Evolutionary conservation across 2,888 invertebrate genomes (phyloP), one percentile per base, ranked within the genome.

Genomic region (Lasioglossum vierecki): DNA sequence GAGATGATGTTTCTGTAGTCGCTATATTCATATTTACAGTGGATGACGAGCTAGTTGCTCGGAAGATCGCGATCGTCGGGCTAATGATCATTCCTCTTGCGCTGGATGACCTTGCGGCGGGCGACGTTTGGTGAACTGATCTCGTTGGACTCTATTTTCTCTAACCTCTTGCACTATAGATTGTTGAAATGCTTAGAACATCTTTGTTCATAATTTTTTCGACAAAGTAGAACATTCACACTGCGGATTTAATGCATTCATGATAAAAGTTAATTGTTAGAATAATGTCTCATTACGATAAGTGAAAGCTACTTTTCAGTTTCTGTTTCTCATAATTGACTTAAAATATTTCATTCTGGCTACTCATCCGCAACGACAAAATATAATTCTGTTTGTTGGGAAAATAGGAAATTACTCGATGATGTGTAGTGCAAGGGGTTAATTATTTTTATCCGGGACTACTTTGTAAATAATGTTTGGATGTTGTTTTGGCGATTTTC

Each of bases 1-100:
- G 63, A 63, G 30, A 63, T 44, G 13, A 63, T 22, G 30, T 63
- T 63, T 44, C 30, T 30, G 63, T 63, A 63, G 63, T 30, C 11
- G 63, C 63, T 63, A 63, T 63, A 63, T 30, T 63, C 63, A 63
- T 63, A 63, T 63, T 63, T 30, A 63, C 30, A 63, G 63, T 63
- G 30, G 35, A 63, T 3, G 63, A 18, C 30, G 30, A 18, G 30
- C 30, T 63, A 18, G n/a, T 63, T 63, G 35, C 30, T 63, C 63
- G 30, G 30, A 8, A 18, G 30, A 63, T 30, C 30, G 63, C 63
- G 63, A 63, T 30, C 35, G 63, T 30, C 30, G 6, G 60, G 26
- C 60, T 30, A 60, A 60, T 63, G 30, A 30, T 18, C 1, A 18
- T 30, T 8, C 18, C 63, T 35, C 18, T 6, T 8, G 18, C 18